Evolutionary conservation across 53 echinoderm and acorn worm genomes (phyloP), one percentile per base, ranked within the genome.

Genomic region (Crossaster papposus): DNA sequence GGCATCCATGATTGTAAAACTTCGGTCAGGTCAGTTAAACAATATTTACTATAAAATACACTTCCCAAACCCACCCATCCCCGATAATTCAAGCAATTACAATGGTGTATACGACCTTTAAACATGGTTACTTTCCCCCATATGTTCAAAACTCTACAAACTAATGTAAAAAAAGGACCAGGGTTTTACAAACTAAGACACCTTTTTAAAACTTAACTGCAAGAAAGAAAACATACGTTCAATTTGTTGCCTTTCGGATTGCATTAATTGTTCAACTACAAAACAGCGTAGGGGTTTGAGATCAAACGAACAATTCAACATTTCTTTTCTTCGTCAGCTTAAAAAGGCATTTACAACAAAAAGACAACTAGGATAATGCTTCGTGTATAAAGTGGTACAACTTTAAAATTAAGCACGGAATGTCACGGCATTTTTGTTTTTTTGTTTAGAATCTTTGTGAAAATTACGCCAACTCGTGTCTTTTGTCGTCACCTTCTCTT

Each of bases 331-430:
- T 68, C 22, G 22, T 15, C 58, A 58, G 44, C 22, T 58, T 55
- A 81, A 80, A n/a, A 58, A 32, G 79, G 58, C 68, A 68, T 24
- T 68, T 68, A 74, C 36, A 10, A 74, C 83, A 29, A 64, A 23
- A 65, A 29, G 8, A 22, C 36, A 44, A 70, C 23, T 65, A 14
- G 9, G 54, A 37, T 38, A 83, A 83, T 83, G 83, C 83, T 83
- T 83, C 32, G 70, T 83, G 70, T 65, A 70, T 87, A 37, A 85
- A 72, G 73, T 85, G 24, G 51, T 85, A 10, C 79, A 50, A 52
- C 50, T 51, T 85, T 26, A 74, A 31, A 72, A 68, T 73, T 44
- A 85, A 77, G 87, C 87, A 87, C 87, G 87, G 87, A 87, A 87
- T 87, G 87, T 87, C 77, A 63, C 35, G 87, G 55, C 87, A 33